Evolutionary conservation across 2,113 vertebrate species (phyloP), one percentile per base, ranked within the genome.

Genomic region (Symphodus melops): DNA sequence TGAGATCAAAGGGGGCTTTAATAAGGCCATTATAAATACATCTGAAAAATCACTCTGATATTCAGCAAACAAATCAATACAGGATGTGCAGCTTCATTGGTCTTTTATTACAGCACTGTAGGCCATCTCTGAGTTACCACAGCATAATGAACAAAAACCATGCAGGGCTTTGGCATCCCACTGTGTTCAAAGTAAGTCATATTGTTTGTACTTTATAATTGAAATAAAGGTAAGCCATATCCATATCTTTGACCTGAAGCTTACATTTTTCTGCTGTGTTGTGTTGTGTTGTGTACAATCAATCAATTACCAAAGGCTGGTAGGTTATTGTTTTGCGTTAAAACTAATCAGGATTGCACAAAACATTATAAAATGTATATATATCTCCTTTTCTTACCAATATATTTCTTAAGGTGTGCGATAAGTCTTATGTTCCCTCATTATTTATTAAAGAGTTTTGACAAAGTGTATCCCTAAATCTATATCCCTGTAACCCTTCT

Each of bases 31-130:
- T 93, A 93, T 93, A 94, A 93, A 95, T 93, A 93, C 89, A 94
- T 94, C 92, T 92, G 91, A 94, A 93, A 91, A 92, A 88, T 86
- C 88, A 88, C 92, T 95, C 84, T 89, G 86, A 86, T 93, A 93
- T 95, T 93, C 93, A 89, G 88, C 89, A 94, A 94, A 93, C 92
- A 94, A 92, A 94, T 94, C 94, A 93, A 95, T 93, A 93, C 93
- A 94, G 94, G 93, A 94, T 93, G 90, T 91, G 66, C 81, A 79
- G 72, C 82, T 90, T 93, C 94, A 92, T 81, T 84, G 87, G 83
- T 91, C 90, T 91, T 90, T 92, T 91, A 91, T 91, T 89, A 85
- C 63, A 46, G 88, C 88, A 63, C 88, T 72, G 83, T 86, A 82
- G 85, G 89, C 87, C 65, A 52, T 84, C 77, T 57, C 89, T 82